Evolutionary conservation across 2,113 vertebrate species (phyloP).

Genomic region (Neomonachus schauinslandi): DNA sequence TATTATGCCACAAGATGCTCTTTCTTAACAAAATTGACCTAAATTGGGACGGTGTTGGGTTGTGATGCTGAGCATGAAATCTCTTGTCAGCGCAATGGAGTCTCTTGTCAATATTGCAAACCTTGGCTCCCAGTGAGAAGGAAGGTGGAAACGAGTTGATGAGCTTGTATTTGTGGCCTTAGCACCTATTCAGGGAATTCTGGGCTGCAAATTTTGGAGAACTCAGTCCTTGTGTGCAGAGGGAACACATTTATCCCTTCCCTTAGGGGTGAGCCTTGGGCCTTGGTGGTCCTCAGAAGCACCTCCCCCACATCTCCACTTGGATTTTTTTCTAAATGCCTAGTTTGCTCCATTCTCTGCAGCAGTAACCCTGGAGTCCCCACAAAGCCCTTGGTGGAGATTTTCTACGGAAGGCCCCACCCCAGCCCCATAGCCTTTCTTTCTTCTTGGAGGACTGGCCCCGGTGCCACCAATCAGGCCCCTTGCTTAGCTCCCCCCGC

Average conservation of each 20-base stretch:
- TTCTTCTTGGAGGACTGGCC: slow-evolving; percentile 56
- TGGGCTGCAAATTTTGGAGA: background rate
- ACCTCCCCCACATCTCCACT: background rate
- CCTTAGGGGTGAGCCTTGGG: background rate
- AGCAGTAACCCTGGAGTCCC: background rate
- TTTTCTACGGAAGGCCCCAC: slow-evolving; percentile 72
- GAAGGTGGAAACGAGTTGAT: background rate
- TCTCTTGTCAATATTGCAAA: background rate
- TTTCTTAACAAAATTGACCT: background rate
- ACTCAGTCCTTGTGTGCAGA: background rate
- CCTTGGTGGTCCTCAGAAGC: background rate
- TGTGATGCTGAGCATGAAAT: background rate
- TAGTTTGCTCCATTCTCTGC: background rate
- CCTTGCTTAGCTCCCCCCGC: slow-evolving; percentile 59
- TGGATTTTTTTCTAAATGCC: background rate
- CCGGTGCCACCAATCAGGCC: slow-evolving; percentile 63
- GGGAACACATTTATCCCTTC: background rate
- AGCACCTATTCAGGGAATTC: background rate
- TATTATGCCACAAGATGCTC: background rate
- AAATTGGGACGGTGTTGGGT: background rate
- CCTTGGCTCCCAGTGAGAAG: background rate
- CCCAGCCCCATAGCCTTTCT: background rate
- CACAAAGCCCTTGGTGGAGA: background rate
- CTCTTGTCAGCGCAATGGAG: background rate
- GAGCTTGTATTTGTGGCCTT: background rate